These are phyloP conservation scores for Tetramorium parvispinum DNA, from an alignment of 1,140 invertebrate genomes.

Conservation along the genomic window DNA sequence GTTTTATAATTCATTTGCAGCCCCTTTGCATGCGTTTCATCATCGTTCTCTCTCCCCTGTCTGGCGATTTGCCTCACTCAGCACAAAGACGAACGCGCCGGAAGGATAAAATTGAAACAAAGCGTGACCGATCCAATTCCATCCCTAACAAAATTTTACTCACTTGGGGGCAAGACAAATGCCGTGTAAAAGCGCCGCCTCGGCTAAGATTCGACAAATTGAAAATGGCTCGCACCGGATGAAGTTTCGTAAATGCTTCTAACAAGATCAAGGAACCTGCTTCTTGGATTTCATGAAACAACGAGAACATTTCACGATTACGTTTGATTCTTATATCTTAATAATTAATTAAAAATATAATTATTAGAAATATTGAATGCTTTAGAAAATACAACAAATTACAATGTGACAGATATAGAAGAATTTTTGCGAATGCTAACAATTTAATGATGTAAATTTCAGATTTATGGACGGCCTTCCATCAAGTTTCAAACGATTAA, in stretches of 20 bases:
- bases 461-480: background rate
- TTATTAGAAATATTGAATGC: background rate
- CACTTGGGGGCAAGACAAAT: conserved; percentile 26
- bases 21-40: conserved; percentile 3
- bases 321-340: conserved; percentile 4
- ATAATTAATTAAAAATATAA: background rate
- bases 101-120: conserved; percentile 55
- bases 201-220: conserved; percentile 50
- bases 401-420: no score
- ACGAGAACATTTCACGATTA: background rate
- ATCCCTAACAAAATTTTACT: conserved; percentile 39
- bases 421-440: background rate
- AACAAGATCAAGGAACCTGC: conserved; percentile 27
- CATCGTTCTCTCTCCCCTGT: background rate
- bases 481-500: background rate
- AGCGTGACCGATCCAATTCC: conserved; percentile 45
- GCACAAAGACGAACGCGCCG: background rate
- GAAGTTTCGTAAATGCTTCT: conserved; percentile 5
- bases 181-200: background rate
- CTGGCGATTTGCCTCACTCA: background rate
- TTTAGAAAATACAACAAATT: background rate
- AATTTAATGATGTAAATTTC: background rate
- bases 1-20: conserved; percentile 45
- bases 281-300: background rate
- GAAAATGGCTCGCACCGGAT: conserved; percentile 20